Conservation (phyloP, 2,797 vertebrate species). For the Natrix natrix region DNA sequence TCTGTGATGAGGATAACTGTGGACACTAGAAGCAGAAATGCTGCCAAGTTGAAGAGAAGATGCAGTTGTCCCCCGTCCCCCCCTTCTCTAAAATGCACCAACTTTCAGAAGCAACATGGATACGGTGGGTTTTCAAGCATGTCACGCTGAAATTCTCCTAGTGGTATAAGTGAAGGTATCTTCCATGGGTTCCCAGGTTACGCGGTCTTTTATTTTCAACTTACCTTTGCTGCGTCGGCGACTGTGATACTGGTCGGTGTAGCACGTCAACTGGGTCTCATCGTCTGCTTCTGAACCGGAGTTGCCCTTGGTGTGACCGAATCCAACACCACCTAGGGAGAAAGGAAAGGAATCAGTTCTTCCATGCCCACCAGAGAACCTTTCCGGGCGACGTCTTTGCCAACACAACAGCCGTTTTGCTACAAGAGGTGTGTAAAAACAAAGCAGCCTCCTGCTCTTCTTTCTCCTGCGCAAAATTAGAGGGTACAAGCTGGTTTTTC, state of each 20-base stretch:
- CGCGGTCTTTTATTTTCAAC: neutral
- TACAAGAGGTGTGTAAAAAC: neutral
- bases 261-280: slow-evolving; percentile 91
- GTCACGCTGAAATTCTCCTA: neutral
- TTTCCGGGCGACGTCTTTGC: rapidly evolving
- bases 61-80: neutral
- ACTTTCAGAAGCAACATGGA: too few relatives aligned
- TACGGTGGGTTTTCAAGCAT: neutral
- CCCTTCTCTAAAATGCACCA: neutral
- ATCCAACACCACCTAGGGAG: slow-evolving; percentile 78
- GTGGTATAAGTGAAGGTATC: neutral
- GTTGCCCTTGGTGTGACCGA: slow-evolving; percentile 84
- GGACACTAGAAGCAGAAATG: neutral
- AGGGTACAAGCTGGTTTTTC: neutral
- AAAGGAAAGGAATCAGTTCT: slow-evolving; percentile 41
- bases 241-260: slow-evolving; percentile 90
- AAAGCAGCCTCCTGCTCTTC: neutral
- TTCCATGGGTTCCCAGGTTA: neutral
- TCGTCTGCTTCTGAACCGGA: slow-evolving; percentile 92
- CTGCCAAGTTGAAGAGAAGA: neutral
- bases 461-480: neutral
- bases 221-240: slow-evolving; percentile 90
- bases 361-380: neutral
- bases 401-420: neutral
- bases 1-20: neutral